Conservation (phyloP, 2,797 vertebrate genomes). For the Pipistrellus kuhlii region DNA sequence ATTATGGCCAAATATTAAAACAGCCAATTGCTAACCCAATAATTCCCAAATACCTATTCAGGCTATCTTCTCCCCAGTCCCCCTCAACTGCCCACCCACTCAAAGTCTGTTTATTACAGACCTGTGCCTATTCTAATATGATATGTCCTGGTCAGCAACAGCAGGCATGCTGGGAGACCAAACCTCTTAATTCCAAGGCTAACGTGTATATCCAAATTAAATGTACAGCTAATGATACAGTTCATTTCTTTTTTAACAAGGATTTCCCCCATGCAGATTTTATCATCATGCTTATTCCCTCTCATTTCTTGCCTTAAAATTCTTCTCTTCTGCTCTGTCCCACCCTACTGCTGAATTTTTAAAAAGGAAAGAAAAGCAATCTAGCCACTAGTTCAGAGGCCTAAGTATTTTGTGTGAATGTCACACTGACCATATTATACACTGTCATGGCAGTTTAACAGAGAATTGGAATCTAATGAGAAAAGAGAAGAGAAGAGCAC, state of each 20-base stretch:
- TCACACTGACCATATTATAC: slow-evolving; percentile 39
- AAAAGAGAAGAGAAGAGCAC: slow-evolving; percentile 57
- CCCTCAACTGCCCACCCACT: not conserved
- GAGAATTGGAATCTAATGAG: slow-evolving; percentile 69
- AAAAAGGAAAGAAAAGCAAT: not conserved
- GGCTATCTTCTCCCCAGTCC: too few species aligned
- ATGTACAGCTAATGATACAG: not conserved
- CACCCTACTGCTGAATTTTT: not conserved
- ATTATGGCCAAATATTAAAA: not conserved
- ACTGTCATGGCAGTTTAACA: not conserved
- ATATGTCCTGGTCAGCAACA: not conserved
- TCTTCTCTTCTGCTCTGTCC: slow-evolving; percentile 33
- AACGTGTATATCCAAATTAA: not conserved
- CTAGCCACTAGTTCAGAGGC: slow-evolving; percentile 11
- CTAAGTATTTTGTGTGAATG: slow-evolving; percentile 52
- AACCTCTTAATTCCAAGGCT: not conserved
- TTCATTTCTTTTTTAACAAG: slow-evolving; percentile 35
- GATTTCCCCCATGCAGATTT: slow-evolving; percentile 50
- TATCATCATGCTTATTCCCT: slow-evolving; percentile 29
- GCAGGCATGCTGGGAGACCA: not conserved
- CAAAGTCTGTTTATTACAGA: not conserved
- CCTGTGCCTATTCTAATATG: not conserved
- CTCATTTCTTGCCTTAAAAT: slow-evolving; percentile 56
- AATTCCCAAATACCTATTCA: not conserved
- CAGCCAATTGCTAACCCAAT: not conserved